A percentile compares a stretch with the other conserved stretches of the same genome.
Conservation (phyloP, 2,888 invertebrate genomes). For the Drosophila eohydei region DNA sequence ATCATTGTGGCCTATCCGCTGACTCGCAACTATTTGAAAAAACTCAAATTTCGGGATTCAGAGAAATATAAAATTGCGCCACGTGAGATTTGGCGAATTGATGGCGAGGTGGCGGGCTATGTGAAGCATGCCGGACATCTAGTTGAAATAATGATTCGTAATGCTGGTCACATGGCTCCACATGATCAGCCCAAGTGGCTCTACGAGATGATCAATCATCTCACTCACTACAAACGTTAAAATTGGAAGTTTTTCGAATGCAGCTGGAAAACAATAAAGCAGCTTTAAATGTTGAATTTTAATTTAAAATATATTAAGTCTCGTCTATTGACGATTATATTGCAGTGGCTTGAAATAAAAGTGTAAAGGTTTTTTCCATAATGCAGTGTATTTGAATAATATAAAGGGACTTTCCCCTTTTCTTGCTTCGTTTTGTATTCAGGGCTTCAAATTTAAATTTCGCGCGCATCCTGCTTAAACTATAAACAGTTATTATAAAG, state of each 20-base stretch:
- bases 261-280: conserved; percentile 1
- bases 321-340: conserved; percentile 2
- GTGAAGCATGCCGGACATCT: conserved; percentile 90
- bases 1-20: conserved; percentile 95
- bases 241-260: neutral
- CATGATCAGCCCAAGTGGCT: conserved; percentile 92
- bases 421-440: neutral
- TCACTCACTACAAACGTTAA: conserved; percentile 77
- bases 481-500: neutral
- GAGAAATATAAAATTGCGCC: conserved; percentile 88
- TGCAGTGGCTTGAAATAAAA: conserved; percentile 26
- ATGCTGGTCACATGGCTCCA: conserved; percentile 94
- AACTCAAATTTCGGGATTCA: conserved; percentile 89
- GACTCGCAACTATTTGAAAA: conserved; percentile 91
- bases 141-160: conserved; percentile 90
- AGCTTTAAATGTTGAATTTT: conserved; percentile 17
- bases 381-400: neutral
- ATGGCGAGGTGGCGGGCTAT: conserved; percentile 90
- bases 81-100: conserved; percentile 90
- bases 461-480: neutral
- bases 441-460: neutral
- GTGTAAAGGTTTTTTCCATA: neutral
- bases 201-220: conserved; percentile 88
- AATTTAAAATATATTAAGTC: neutral
- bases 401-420: neutral